Conservation (phyloP, 1,140 invertebrate genomes). For the Drosophila sproati region DNA sequence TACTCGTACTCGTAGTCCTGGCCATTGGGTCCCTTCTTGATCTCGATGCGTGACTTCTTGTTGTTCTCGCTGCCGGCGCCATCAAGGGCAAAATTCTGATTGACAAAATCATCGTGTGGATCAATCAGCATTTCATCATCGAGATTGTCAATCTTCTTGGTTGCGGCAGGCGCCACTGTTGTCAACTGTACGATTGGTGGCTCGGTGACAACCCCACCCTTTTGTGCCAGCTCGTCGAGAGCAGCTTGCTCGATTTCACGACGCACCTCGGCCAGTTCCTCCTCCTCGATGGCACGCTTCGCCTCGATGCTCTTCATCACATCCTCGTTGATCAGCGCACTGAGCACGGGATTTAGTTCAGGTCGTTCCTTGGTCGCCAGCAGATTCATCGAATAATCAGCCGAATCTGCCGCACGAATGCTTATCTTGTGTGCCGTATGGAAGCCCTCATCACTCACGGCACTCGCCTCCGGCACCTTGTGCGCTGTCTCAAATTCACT, state of each 20-base stretch:
- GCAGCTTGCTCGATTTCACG: conserved; percentile 67
- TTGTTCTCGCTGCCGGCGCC: conserved; percentile 79
- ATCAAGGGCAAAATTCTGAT: conserved; percentile 73
- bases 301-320: conserved; percentile 84
- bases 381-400: conserved; percentile 75
- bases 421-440: conserved; percentile 77
- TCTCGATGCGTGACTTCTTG: conserved; percentile 89
- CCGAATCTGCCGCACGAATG: conserved; percentile 55
- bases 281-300: conserved; percentile 79
- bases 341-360: conserved; percentile 79
- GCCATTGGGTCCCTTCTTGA: conserved; percentile 95
- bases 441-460: conserved; percentile 59
- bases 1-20: conserved; percentile 96
- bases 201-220: conserved; percentile 41
- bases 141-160: conserved; percentile 61
- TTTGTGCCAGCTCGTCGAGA: conserved; percentile 42
- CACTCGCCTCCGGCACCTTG: conserved; percentile 65
- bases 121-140: conserved; percentile 68
- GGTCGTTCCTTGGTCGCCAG: conserved; percentile 81
- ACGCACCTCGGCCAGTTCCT: conserved; percentile 73
- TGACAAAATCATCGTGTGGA: conserved; percentile 75
- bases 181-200: conserved; percentile 43
- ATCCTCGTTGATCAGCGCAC: conserved; percentile 83
- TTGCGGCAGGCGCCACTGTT: conserved; percentile 51
- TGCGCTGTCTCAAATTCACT: conserved; percentile 75